A percentile compares a stretch with the other conserved stretches of the same genome.
phyloP scores from a whole-genome alignment of 1,140 invertebrate species.

The Drosophila neocordata region DNA sequence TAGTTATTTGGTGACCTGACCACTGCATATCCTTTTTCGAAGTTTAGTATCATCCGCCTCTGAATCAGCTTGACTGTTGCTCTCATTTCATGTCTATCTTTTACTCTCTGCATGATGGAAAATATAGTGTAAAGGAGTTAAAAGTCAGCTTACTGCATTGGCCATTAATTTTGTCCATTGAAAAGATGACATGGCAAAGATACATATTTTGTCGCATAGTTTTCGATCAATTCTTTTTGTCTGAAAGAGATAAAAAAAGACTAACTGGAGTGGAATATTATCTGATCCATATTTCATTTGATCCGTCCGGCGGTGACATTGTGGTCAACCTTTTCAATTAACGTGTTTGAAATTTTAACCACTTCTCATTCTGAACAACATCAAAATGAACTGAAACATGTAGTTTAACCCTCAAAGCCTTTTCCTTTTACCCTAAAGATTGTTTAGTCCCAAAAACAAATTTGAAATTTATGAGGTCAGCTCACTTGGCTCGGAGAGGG shows the following conservation, averaged over 20 bases:
- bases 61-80: not conserved
- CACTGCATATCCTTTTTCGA: not conserved
- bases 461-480: slow-evolving; percentile 65
- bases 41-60: not conserved
- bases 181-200: slow-evolving; percentile 68
- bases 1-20: too few species aligned
- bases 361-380: not conserved
- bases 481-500: slow-evolving; percentile 49
- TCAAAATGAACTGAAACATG: slow-evolving; percentile 6
- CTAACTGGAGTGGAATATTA: too few species aligned
- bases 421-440: slow-evolving; percentile 36
- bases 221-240: slow-evolving; percentile 54
- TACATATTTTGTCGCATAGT: slow-evolving; percentile 70
- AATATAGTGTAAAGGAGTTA: slow-evolving; percentile 27
- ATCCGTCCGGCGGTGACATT: not conserved
- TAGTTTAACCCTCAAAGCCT: slow-evolving; percentile 5
- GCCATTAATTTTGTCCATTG: slow-evolving; percentile 67
- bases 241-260: not conserved
- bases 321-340: slow-evolving; percentile 8
- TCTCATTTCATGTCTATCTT: not conserved
- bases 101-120: slow-evolving; percentile 8
- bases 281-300: too few species aligned
- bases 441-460: slow-evolving; percentile 34
- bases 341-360: slow-evolving; percentile 1
- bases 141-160: slow-evolving; percentile 41